These are phyloP conservation scores for Fratercula arctica DNA, from an alignment of 2,797 vertebrate species.

Conservation along the genomic window DNA sequence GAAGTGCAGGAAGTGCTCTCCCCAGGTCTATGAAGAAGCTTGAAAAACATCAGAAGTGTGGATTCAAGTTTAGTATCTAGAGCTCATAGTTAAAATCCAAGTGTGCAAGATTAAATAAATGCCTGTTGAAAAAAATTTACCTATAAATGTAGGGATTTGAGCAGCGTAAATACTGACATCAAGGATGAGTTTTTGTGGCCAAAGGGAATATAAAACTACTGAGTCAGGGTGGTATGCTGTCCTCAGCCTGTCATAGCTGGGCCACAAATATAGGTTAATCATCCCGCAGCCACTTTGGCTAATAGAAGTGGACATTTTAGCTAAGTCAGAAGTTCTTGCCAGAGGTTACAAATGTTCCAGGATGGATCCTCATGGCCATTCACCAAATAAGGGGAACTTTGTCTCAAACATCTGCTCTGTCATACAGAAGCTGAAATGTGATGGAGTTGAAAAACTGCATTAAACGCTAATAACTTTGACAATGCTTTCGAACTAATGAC, in stretches of 20 bases:
- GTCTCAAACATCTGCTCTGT: background rate
- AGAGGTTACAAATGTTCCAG: background rate
- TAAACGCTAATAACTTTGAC: background rate
- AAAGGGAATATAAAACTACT: background rate
- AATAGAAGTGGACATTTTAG: background rate
- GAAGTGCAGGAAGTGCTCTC: background rate
- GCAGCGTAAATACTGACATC: background rate
- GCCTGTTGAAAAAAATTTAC: background rate
- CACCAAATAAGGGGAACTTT: rapidly evolving
- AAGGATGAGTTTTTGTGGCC: background rate
- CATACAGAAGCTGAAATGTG: background rate
- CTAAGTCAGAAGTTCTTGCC: background rate
- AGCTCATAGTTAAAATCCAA: background rate
- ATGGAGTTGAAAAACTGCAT: background rate
- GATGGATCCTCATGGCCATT: background rate
- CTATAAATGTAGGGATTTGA: background rate
- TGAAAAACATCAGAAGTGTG: background rate
- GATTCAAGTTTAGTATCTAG: background rate
- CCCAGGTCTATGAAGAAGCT: background rate
- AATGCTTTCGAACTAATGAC: background rate
- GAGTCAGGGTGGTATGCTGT: background rate
- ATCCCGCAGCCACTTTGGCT: background rate
- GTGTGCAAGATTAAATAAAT: background rate
- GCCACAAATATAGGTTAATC: background rate
- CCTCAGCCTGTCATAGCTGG: background rate